Base-by-base conservation (phyloP, 2,113 vertebrate species). In the Cathartes aura region DNA sequence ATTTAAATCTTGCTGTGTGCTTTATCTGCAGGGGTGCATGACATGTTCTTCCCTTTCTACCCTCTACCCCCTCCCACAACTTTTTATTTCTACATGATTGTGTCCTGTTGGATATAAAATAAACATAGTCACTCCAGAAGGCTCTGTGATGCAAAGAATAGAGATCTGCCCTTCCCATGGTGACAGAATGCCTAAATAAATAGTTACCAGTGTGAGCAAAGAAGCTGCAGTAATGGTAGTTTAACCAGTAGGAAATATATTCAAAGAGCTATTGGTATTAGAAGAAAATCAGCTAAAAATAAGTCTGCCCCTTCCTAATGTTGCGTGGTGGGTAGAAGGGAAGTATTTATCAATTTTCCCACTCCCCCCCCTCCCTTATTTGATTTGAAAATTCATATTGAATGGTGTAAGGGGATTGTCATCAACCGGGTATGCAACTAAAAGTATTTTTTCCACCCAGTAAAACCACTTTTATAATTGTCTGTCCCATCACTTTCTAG, bases 141-240 rank as follows among this genome's bases (percentile, higher is more conserved):
- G 59, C 53, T 76, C 34, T 83, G 42, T 2, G 2, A 55, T 80
- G 50, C 21, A 88, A 87, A 56, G 58, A 93, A 45, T 48, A 80
- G 67, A 90, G 78, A 87, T 82, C 62, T 96, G 62, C 40, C 70
- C 47, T 96, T 81, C 87, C 66, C 27, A 11, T 68, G 73, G 89
- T 68, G 74, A 82, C 48, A 95, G 91, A 87, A 93, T 91, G n/a
- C 87, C 30, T 85, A 67, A 96, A 72, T 91, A 95, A 89, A 70
- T 68, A 72, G 70, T 73, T 93, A n/a, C 73, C 50, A 43, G 59
- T 93, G 67, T 81, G 71, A 93, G 67, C 63, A 87, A 63, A 76
- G 87, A 93, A 90, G 29, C 60, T 83, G 43, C 16, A 89, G 53
- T 63, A 70, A 66, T 67, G 34, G 26, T 76, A 40, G 38, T 82